Percentiles rank a stretch among this genome's conserved stretches.
phyloP scores from a whole-genome alignment of 2,888 invertebrate genomes.

The Anorthoa munda region DNA sequence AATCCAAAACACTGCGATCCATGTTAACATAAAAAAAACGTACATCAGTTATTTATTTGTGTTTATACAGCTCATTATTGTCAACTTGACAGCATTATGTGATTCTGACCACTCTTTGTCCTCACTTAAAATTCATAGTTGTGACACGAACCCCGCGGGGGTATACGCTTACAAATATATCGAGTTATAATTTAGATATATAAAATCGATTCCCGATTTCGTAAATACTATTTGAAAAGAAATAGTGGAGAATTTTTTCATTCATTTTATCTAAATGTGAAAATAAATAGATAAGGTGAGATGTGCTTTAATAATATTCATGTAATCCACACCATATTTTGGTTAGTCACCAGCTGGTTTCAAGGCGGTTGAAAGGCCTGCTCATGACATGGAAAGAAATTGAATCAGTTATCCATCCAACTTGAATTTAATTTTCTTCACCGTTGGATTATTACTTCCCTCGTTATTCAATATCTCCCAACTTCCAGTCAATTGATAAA shows the following conservation, averaged over 20 bases:
- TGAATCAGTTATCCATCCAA: neutral
- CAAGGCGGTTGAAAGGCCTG: neutral
- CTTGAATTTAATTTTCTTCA: neutral
- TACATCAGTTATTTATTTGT: conserved; percentile 50
- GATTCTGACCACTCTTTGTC: conserved; percentile 37
- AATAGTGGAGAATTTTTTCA: conserved; percentile 24
- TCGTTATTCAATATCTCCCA: conserved; percentile 7
- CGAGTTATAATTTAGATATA: conserved; percentile 66
- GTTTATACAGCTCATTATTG: conserved; percentile 60
- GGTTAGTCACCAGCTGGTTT: conserved; percentile 4
- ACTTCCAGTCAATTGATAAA: conserved; percentile 41
- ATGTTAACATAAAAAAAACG: conserved; percentile 34
- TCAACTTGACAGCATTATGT: conserved; percentile 66
- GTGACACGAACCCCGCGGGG: conserved; percentile 60
- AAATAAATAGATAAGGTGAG: conserved; percentile 40
- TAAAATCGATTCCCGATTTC: conserved; percentile 57
- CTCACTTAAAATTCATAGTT: conserved; percentile 63
- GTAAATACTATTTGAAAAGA: conserved; percentile 33
- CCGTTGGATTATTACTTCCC: neutral
- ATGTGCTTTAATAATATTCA: conserved; percentile 41
- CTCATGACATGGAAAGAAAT: conserved; percentile 1
- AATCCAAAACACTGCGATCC: neutral
- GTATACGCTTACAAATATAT: conserved; percentile 48
- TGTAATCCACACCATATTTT: conserved; percentile 23
- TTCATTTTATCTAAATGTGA: conserved; percentile 50